Conservation (phyloP, 2,113 vertebrate genomes). For the Gadus chalcogrammus region DNA sequence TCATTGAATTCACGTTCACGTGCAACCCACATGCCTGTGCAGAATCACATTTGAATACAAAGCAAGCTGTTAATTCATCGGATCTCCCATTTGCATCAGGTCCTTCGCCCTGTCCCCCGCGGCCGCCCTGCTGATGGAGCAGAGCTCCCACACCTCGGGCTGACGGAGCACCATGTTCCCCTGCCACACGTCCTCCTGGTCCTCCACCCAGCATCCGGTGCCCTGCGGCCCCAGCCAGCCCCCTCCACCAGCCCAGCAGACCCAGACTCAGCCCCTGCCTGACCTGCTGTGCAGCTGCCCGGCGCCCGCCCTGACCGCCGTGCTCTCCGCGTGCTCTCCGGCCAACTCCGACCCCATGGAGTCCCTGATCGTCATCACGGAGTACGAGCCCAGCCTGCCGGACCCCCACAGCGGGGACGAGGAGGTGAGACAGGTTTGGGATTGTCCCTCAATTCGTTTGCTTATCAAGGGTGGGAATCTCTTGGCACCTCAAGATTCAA, state of each 20-base stretch:
- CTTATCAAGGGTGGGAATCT: too few species aligned
- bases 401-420: conserved; percentile 43
- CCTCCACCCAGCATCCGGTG: conserved; percentile 53
- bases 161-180: conserved; percentile 76
- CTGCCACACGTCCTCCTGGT: conserved; percentile 77
- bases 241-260: conserved; percentile 62
- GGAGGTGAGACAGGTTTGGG: conserved; percentile 42
- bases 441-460: too few species aligned
- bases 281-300: conserved; percentile 71
- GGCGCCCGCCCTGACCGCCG: conserved; percentile 59
- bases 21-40: too few species aligned
- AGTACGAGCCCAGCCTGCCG: conserved; percentile 75
- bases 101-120: conserved; percentile 4
- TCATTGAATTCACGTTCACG: conserved; percentile 14
- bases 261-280: conserved; percentile 56
- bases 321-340: conserved; percentile 33
- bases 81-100: conserved; percentile 31
- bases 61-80: background rate
- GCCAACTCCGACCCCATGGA: conserved; percentile 78
- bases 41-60: too few species aligned
- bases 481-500: too few species aligned
- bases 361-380: conserved; percentile 88
- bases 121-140: conserved; percentile 57
- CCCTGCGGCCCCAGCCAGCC: conserved; percentile 43
- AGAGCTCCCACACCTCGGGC: conserved; percentile 50